phyloP scores from a whole-genome alignment of 2,797 vertebrate species.

The Sebastes baramenuke region DNA sequence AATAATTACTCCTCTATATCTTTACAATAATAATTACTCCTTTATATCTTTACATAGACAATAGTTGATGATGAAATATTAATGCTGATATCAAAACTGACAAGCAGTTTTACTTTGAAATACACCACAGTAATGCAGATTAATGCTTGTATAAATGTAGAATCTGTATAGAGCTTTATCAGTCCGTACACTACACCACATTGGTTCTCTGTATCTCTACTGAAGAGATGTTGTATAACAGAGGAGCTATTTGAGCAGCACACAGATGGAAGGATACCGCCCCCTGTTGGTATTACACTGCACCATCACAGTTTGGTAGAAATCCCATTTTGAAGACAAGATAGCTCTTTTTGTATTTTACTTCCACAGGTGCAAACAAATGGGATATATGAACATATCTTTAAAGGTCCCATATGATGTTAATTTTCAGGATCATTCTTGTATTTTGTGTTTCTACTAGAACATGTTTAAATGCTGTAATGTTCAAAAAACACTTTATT shows the following conservation, averaged over 20 bases:
- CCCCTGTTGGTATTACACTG: conserved; percentile 57
- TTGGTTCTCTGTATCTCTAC: not conserved
- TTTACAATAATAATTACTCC: too few species aligned
- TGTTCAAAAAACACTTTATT: too few species aligned
- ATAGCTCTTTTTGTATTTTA: not conserved
- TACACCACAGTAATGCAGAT: not conserved
- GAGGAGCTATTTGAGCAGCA: not conserved
- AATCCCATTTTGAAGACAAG: not conserved
- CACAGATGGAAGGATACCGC: conserved; percentile 37
- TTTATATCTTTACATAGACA: too few species aligned
- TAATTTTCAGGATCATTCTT: too few species aligned
- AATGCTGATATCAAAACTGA: too few species aligned
- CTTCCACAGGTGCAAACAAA: not conserved
- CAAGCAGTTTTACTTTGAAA: not conserved
- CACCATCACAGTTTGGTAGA: not conserved
- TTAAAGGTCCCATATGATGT: too few species aligned
- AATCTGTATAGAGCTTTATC: conserved; percentile 15
- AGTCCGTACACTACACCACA: not conserved
- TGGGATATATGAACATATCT: not conserved
- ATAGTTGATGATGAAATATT: too few species aligned
- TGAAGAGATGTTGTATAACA: conserved; percentile 23
- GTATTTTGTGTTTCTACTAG: too few species aligned
- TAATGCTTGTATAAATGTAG: not conserved
- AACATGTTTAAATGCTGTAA: too few species aligned
- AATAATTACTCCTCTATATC: too few species aligned